Evolutionary conservation across 2,888 invertebrate species (phyloP), one percentile per base, ranked within the genome.

Genomic region (Abscondita cerata): DNA sequence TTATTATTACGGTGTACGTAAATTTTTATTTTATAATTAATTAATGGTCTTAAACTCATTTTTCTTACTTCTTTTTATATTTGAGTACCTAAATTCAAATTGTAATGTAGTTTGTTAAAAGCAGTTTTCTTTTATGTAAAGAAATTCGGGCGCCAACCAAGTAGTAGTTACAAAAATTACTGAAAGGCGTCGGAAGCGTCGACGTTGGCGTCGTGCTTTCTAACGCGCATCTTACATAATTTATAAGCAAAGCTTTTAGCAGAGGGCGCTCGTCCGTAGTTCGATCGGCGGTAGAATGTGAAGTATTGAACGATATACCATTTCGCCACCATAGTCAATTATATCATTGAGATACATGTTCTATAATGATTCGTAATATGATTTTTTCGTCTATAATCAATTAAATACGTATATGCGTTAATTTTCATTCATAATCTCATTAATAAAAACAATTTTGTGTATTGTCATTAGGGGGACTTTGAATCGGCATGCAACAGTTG

Each of bases 301-400:
- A 62, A 75, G 75, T 78, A 78, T 78, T 77, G 78, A 78, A 75
- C 78, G 75, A 68, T 73, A 74, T 73, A 75, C 72, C 74, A 76
- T 76, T 75, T 75, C 75, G 74, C 75, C 76, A 74, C 75, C 75
- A 73, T 74, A 75, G 75, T 73, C 75, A 74, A 75, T 75, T 73
- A 72, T 66, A 69, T 70, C 68, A 67, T 64, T 59, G 70, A 66
- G 62, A 64, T 59, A 64, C 52, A 55, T 31, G 59, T 36, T 66
- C 63, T 66, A 68, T 66, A 64, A 63, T 63, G 63, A 59, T 63
- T 55, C 46, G 48, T 55, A 56, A 52, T 41, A 19, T 18, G 18
- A 31, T 18, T 41, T 46, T 50, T 34, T 38, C 59, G 47, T 36
- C n/a, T 31, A 47, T 50, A 34, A 34, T 55, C 36, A 46, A 47